Evolutionary conservation across 2,888 invertebrate species (phyloP), one percentile per base, ranked within the genome.

Genomic region (Acheta domesticus): DNA sequence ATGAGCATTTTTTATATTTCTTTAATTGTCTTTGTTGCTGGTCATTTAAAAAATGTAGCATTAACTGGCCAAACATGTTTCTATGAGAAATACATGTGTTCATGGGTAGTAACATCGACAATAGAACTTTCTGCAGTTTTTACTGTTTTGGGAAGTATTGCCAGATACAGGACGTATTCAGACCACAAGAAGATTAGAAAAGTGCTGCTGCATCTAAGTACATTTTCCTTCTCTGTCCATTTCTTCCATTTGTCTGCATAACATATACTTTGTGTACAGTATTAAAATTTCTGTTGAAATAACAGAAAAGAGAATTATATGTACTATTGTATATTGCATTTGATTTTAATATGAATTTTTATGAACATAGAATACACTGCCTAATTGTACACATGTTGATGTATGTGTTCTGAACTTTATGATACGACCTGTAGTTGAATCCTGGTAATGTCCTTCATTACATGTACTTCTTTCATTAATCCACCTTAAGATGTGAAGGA

Each of bases 361-460:
- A 62, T n/a, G n/a, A 62, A 62, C 62, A 62, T 62, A 62, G 62
- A 62, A 62, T 62, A 62, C 62, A 62, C 62, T 62, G 62, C 62
- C 62, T 62, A 62, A 62, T 62, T 62, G 16, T 62, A 62, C 62
- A 14, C 62, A 62, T 62, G 14, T 62, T 36, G 14, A 16, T 62
- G 62, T 19, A 62, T 62, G 62, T 12, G 3, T 62, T 62, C 62
- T 62, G 62, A 36, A 36, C n/a, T 62, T 62, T 16, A n/a, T 62
- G 14, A 62, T 62, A 19, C 62, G 16, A 62, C n/a, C 62, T 62
- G 62, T 62, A n/a, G n/a, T n/a, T 62, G 14, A 62, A 19, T 62
- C 62, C 62, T 62, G 62, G n/a, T n/a, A 62, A 14, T 62, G 62
- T 62, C n/a, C 62, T n/a, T 62, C 62, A 19, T 14, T 62, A 62